Conservation (phyloP, 2,888 invertebrate genomes). For the Polymixis flavicincta region DNA sequence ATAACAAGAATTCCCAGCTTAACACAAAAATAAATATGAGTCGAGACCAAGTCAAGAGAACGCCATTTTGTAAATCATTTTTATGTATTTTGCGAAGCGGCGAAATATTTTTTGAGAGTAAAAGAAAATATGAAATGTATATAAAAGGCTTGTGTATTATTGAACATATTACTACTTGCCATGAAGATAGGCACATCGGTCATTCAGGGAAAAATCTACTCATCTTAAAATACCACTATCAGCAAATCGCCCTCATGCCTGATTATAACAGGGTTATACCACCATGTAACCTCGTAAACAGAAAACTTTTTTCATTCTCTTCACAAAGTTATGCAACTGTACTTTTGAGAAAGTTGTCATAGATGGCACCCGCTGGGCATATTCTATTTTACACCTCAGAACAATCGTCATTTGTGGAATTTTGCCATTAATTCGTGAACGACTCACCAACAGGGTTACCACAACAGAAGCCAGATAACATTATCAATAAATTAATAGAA, state of each 20-base stretch:
- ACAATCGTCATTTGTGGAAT: constrained; percentile 46
- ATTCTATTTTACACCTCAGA: constrained; percentile 46
- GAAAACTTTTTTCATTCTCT: constrained; percentile 9
- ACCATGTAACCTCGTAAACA: neutral
- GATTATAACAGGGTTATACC: neutral
- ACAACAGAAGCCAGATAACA: neutral
- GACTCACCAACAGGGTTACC: constrained; percentile 37
- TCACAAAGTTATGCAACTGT: constrained; percentile 9
- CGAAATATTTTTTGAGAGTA: constrained; percentile 30
- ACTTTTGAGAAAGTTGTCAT: constrained; percentile 20
- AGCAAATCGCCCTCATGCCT: neutral
- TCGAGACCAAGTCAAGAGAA: constrained; percentile 49
- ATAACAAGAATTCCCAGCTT: constrained; percentile 32
- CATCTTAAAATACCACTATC: neutral
- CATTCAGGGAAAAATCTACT: neutral
- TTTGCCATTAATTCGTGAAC: constrained; percentile 47
- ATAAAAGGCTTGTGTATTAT: neutral
- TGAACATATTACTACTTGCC: neutral
- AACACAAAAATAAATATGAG: constrained; percentile 53
- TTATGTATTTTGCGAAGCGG: constrained; percentile 53
- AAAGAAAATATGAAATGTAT: constrained; percentile 15
- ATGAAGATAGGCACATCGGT: neutral
- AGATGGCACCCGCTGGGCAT: constrained; percentile 33
- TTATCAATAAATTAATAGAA: neutral
- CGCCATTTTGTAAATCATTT: constrained; percentile 65